phyloP scores from a whole-genome alignment of 2,888 invertebrate species.

The Eubasilissa splendida region DNA sequence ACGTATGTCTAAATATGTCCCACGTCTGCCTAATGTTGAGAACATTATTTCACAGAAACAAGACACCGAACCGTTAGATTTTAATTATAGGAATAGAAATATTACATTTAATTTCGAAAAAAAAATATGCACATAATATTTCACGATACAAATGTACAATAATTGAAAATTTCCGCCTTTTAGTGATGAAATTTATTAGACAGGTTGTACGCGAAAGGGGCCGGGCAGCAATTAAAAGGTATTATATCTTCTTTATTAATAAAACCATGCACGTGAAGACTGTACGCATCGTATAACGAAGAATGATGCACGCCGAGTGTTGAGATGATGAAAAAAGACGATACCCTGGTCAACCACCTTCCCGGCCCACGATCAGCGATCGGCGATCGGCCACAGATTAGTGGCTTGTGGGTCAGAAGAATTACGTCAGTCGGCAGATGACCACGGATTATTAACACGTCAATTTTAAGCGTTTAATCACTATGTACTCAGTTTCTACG shows the following conservation, averaged over 20 bases:
- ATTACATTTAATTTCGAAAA: too few relatives aligned
- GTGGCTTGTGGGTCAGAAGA: background rate
- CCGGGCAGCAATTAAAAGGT: constrained; percentile 51
- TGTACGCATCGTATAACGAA: constrained; percentile 31
- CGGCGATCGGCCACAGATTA: background rate
- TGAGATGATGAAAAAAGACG: constrained; percentile 40
- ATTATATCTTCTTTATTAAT: constrained; percentile 49
- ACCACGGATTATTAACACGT: too few relatives aligned
- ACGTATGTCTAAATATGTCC: too few relatives aligned
- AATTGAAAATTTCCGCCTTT: constrained; percentile 8
- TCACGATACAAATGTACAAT: background rate
- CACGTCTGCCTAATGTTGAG: too few relatives aligned
- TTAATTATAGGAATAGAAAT: too few relatives aligned
- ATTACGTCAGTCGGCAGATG: background rate
- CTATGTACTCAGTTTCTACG: too few relatives aligned
- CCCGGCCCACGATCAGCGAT: background rate
- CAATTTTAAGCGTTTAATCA: too few relatives aligned
- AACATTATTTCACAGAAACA: too few relatives aligned
- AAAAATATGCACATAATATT: too few relatives aligned
- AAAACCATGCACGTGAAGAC: constrained; percentile 33
- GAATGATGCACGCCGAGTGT: constrained; percentile 31
- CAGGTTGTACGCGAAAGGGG: constrained; percentile 42
- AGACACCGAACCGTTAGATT: too few relatives aligned
- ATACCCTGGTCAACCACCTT: constrained; percentile 35
- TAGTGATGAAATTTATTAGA: constrained; percentile 43